These are phyloP conservation scores for Leuctra nigra DNA, from an alignment of 2,888 invertebrate species.

Conservation along the genomic window DNA sequence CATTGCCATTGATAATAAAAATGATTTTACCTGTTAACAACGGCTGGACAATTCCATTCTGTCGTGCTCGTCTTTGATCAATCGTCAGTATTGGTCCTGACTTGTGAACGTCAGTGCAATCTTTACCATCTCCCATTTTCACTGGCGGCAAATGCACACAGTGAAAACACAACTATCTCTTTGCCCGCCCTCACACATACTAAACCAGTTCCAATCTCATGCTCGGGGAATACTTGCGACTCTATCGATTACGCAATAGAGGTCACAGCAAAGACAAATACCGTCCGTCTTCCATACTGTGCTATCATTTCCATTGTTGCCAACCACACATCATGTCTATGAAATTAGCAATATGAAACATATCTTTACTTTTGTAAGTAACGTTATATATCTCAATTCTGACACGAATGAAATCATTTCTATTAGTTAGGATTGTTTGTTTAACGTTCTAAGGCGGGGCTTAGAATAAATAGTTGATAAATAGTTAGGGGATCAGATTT, in stretches of 20 bases:
- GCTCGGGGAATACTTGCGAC: slow-evolving; percentile 1
- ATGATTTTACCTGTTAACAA: slow-evolving; percentile 86
- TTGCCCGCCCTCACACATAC: no score
- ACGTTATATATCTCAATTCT: no score
- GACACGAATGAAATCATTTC: neutral
- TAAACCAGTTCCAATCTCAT: no score
- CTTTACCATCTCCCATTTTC: slow-evolving; percentile 8
- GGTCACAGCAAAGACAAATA: slow-evolving; percentile 22
- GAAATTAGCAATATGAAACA: no score
- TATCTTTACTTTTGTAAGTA: no score
- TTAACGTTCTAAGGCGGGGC: no score
- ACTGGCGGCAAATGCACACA: no score
- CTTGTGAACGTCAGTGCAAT: slow-evolving; percentile 6
- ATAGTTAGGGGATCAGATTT: no score
- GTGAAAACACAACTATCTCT: slow-evolving; percentile 9
- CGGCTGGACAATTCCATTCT: slow-evolving; percentile 83
- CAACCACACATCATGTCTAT: neutral
- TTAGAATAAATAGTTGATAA: no score
- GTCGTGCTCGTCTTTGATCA: slow-evolving; percentile 46
- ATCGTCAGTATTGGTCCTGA: slow-evolving; percentile 19
- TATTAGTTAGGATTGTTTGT: no score
- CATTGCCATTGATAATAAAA: no score
- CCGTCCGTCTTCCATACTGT: slow-evolving; percentile 4
- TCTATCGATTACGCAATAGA: slow-evolving; percentile 17
- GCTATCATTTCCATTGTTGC: neutral